Evolutionary conservation across 2,888 invertebrate species (phyloP).

Genomic region (Desoria tigrina): DNA sequence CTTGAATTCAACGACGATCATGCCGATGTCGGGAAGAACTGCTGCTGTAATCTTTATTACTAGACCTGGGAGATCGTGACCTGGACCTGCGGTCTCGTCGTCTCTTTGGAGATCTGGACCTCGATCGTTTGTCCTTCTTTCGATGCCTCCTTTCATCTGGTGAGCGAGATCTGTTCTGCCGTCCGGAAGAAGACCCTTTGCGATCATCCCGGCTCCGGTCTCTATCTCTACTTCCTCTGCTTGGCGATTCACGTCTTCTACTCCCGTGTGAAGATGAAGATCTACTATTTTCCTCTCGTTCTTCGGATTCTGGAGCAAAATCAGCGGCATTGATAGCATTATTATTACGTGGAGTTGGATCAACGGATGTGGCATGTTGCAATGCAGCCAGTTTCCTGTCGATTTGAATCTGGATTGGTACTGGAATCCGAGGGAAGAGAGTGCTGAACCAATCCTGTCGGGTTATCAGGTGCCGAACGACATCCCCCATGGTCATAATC

Average conservation of each 20-base stretch:
- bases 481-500: slow-evolving; percentile 83
- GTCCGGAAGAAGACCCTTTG: slow-evolving; percentile 56
- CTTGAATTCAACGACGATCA: background rate
- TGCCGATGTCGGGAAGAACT: slow-evolving; percentile 19
- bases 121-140: slow-evolving; percentile 46
- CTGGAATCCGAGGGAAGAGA: slow-evolving; percentile 96
- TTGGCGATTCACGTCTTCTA: slow-evolving; percentile 50
- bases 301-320: slow-evolving; percentile 27
- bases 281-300: slow-evolving; percentile 2
- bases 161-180: slow-evolving; percentile 44
- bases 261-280: slow-evolving; percentile 24
- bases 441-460: slow-evolving; percentile 99
- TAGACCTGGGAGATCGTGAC: slow-evolving; percentile 30
- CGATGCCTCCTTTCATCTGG: slow-evolving; percentile 19
- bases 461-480: slow-evolving; percentile 86
- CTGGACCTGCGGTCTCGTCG: slow-evolving; percentile 44
- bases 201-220: slow-evolving; percentile 39
- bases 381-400: slow-evolving; percentile 71
- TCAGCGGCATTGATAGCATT: slow-evolving; percentile 19
- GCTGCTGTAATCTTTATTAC: slow-evolving; percentile 33
- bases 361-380: slow-evolving; percentile 59
- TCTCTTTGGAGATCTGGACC: slow-evolving; percentile 44
- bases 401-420: slow-evolving; percentile 89
- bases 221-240: slow-evolving; percentile 39
- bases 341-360: slow-evolving; percentile 39